Conservation (phyloP, 2,797 vertebrate genomes). For the Helicolenus hilgendorfi region DNA sequence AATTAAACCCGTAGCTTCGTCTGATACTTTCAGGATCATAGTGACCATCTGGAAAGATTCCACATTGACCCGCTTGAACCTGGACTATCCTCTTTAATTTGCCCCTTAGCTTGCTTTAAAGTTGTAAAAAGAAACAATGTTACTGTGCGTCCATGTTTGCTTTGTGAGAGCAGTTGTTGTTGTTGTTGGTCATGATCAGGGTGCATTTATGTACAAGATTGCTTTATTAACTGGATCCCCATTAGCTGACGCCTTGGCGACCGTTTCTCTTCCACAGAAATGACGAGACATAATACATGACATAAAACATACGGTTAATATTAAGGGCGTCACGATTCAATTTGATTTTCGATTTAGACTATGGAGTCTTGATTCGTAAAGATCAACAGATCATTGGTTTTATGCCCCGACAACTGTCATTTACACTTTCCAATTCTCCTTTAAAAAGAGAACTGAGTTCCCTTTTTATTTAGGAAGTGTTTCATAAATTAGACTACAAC, state of each 20-base stretch:
- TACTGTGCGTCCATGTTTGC: neutral
- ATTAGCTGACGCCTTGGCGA: neutral
- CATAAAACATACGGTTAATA: neutral
- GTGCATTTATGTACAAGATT: neutral
- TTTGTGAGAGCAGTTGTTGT: neutral
- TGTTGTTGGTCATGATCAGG: neutral
- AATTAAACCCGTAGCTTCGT: neutral
- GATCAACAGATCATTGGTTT: no score
- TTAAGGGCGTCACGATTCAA: rapidly evolving
- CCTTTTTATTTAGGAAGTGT: no score
- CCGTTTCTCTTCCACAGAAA: neutral
- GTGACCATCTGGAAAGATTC: neutral
- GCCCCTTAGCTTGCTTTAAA: neutral
- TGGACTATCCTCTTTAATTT: neutral
- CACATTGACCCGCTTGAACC: neutral
- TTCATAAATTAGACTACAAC: no score
- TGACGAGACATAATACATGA: neutral
- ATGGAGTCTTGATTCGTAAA: no score
- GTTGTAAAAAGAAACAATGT: neutral
- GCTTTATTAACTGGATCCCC: no score
- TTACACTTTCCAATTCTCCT: no score
- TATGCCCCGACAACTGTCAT: no score
- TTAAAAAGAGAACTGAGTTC: no score
- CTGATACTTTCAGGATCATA: neutral
- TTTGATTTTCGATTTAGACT: no score